A percentile compares a stretch with the other conserved stretches of the same genome.
Evolutionary conservation across 2,888 invertebrate genomes (phyloP).

Genomic region (Trissolcus brochymenae): DNA sequence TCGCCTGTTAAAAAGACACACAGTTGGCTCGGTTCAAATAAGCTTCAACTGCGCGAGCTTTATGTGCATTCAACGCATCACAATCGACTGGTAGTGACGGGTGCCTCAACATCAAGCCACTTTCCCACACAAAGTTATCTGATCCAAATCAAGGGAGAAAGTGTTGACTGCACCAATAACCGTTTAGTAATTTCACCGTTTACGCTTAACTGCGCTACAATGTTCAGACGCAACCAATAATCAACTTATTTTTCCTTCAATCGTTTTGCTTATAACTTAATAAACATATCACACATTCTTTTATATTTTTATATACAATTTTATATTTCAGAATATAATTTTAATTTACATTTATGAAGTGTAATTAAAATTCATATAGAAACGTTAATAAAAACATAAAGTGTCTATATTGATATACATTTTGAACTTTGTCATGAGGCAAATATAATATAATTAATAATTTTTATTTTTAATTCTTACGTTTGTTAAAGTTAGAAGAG

Average conservation of each 20-base stretch:
- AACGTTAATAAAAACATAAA: too few species aligned
- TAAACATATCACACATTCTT: too few species aligned
- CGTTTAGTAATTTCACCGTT: constrained; percentile 42
- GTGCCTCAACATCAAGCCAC: constrained; percentile 53
- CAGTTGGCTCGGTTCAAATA: constrained; percentile 30
- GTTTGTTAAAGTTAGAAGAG: too few species aligned
- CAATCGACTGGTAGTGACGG: constrained; percentile 54
- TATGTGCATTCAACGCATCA: constrained; percentile 53
- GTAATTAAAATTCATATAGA: too few species aligned
- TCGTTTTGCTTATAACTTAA: background rate
- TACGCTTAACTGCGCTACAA: constrained; percentile 24
- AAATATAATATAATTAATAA: too few species aligned
- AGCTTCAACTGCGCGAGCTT: constrained; percentile 41
- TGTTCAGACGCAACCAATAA: constrained; percentile 6
- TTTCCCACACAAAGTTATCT: constrained; percentile 57
- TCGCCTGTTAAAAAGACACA: constrained; percentile 24
- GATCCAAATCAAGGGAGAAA: constrained; percentile 57
- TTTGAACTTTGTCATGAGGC: too few species aligned
- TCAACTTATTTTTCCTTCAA: background rate
- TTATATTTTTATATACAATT: too few species aligned
- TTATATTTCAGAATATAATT: too few species aligned
- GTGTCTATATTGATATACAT: too few species aligned
- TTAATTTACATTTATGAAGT: too few species aligned
- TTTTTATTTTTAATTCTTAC: too few species aligned
- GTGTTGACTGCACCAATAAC: constrained; percentile 57